Evolutionary conservation across 2,797 vertebrate species (phyloP).

Genomic region (Phataginus tetradactyla): DNA sequence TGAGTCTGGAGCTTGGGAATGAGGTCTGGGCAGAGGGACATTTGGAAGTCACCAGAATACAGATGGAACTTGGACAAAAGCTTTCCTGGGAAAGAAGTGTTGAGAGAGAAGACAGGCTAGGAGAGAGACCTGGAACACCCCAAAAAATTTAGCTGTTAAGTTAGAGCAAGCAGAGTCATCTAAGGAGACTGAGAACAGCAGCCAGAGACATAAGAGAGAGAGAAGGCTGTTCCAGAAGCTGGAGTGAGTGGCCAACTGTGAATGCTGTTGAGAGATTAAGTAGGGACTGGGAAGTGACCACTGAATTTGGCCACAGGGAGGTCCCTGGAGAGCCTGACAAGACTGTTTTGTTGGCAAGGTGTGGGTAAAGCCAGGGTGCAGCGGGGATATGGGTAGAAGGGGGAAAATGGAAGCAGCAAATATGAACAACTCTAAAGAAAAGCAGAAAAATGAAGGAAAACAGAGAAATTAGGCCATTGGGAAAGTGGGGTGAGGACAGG

Average conservation of each 20-base stretch:
- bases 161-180: background rate
- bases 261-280: background rate
- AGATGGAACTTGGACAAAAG: background rate
- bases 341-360: background rate
- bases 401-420: background rate
- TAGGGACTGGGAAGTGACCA: background rate
- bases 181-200: background rate
- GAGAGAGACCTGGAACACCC: background rate
- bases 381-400: background rate
- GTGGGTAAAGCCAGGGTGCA: background rate
- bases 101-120: background rate
- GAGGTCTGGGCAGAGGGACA: background rate
- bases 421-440: background rate
- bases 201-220: background rate
- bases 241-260: background rate
- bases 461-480: background rate
- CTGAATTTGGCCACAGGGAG: background rate
- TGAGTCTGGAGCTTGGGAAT: background rate
- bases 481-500: background rate
- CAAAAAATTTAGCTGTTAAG: background rate
- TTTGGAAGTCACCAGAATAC: background rate
- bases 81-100: conserved; percentile 24
- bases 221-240: background rate
- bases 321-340: background rate
- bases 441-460: background rate